A percentile compares a stretch with the other conserved stretches of the same genome.
phyloP scores from a whole-genome alignment of 1,140 invertebrate genomes.

The Hermatobates lingyangjiaoensis region DNA sequence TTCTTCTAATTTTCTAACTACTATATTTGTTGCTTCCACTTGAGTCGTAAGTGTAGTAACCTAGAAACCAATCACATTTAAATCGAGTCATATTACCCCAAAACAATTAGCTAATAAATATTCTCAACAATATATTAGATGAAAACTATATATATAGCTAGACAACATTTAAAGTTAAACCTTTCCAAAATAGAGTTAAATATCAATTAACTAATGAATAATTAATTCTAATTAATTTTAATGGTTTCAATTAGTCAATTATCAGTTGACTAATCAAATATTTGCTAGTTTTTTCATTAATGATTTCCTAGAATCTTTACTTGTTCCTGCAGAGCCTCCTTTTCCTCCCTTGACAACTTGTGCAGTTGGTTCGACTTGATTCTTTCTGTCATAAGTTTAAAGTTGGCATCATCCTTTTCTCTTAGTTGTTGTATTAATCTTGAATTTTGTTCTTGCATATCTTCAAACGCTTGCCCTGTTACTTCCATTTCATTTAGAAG shows the following conservation, averaged over 20 bases:
- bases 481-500: conserved; percentile 97
- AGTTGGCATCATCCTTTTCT: conserved; percentile 98
- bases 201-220: no score
- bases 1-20: conserved; percentile 87
- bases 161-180: no score
- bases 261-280: background rate
- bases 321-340: conserved; percentile 74
- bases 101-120: background rate
- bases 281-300: background rate
- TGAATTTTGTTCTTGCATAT: conserved; percentile 98
- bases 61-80: no score
- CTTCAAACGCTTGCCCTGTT: conserved; percentile 95
- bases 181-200: no score
- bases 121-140: background rate
- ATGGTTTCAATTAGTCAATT: no score
- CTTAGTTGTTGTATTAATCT: conserved; percentile 84
- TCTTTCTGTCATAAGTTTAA: conserved; percentile 95
- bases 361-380: conserved; percentile 95
- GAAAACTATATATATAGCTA: background rate
- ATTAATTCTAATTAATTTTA: no score
- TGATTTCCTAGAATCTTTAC: conserved; percentile 25
- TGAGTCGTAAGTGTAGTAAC: conserved; percentile 68
- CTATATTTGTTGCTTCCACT: conserved; percentile 87
- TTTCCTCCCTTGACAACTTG: conserved; percentile 84
- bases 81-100: background rate